Evolutionary conservation across 2,888 invertebrate species (phyloP), one percentile per base, ranked within the genome.

Genomic region (Drosophila quinaria): DNA sequence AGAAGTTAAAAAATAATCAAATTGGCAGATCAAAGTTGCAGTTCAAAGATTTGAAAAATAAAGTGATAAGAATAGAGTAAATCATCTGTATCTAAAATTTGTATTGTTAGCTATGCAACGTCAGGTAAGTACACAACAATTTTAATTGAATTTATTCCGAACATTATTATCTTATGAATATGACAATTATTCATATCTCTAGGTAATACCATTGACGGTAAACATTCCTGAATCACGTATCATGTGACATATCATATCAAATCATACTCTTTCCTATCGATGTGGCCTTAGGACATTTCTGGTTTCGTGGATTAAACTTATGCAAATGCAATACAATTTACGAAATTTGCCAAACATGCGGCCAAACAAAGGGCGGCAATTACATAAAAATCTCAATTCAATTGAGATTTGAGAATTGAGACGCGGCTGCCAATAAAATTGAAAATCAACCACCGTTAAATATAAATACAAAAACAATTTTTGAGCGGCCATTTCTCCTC

Each of bases 311-410:
- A 75, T 59, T 60, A 37, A 47, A 46, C 46, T 37, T 70, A 77
- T 70, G 70, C 59, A 66, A 77, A 77, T 70, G 65, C 17, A 39
- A 47, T 78, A 70, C 81, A 75, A 78, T 87, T 83, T 87, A 87
- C 70, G 75, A 80, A 88, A 87, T 87, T 87, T 76, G 78, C 62
- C 81, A 79, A 82, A 82, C 81, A 78, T 64, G 60, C 51, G 50
- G 35, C 55, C 67, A 64, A 73, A 83, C 83, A 89, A 89, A 84
- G 78, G 81, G 35, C 71, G 75, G 81, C 84, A 89, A 85, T 89
- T 89, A 84, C 78, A 60, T 37, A 15, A 76, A 77, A 78, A 88
- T 73, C 70, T 56, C 83, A 66, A 76, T 87, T 70, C 47, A 61
- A 78, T 80, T 67, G 69, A 51, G 61, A 39, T 44, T 3, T 54